These are phyloP conservation scores for Bombus affinis DNA, from an alignment of 1,140 invertebrate genomes.

Conservation along the genomic window DNA sequence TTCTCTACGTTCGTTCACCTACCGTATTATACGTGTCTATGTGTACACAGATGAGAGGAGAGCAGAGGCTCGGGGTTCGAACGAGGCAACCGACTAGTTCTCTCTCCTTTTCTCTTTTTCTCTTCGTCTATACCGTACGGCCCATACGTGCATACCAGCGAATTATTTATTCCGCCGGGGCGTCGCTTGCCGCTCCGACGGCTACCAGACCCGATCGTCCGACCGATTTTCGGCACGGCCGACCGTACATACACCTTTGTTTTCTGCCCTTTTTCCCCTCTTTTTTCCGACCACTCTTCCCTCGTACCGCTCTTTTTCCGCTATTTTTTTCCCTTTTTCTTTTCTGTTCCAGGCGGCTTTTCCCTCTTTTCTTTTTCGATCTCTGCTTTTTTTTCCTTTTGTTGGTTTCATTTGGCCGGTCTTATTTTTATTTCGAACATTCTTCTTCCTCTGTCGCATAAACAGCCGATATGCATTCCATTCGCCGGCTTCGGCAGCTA, in stretches of 20 bases:
- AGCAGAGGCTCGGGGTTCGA: background rate
- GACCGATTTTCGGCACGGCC: slow-evolving; percentile 68
- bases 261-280: slow-evolving; percentile 43
- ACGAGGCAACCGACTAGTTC: background rate
- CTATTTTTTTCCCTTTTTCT: background rate
- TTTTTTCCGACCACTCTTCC: background rate
- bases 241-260: slow-evolving; percentile 67
- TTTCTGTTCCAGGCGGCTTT: background rate
- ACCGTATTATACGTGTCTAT: slow-evolving; percentile 41
- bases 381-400: slow-evolving; percentile 7
- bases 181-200: slow-evolving; percentile 67
- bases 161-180: slow-evolving; percentile 69
- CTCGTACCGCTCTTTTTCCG: slow-evolving; percentile 23
- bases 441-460: slow-evolving; percentile 49
- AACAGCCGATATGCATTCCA: slow-evolving; percentile 7
- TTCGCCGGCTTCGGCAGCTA: background rate
- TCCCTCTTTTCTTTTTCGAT: slow-evolving; percentile 11
- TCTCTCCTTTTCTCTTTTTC: slow-evolving; percentile 14
- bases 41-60: slow-evolving; percentile 22
- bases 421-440: slow-evolving; percentile 29
- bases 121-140: background rate
- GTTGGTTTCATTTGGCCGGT: background rate
- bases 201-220: slow-evolving; percentile 66
- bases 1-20: slow-evolving; percentile 52
- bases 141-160: slow-evolving; percentile 57